These are phyloP conservation scores for Scotopteryx bipunctaria DNA, from an alignment of 2,888 invertebrate species.

Conservation along the genomic window DNA sequence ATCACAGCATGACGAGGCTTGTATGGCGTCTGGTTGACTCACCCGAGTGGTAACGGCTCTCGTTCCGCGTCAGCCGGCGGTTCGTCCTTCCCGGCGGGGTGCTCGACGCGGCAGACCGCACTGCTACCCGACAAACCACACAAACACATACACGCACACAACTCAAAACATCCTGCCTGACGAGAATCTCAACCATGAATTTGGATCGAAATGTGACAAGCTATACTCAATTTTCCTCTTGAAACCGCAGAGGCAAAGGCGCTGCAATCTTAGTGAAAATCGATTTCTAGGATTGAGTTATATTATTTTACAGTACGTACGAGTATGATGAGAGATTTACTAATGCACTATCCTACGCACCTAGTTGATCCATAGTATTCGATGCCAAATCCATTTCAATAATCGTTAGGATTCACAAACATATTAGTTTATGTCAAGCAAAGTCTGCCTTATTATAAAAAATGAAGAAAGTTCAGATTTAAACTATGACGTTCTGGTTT, in stretches of 20 bases:
- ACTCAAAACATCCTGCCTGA: conserved; percentile 32
- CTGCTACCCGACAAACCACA: conserved; percentile 83
- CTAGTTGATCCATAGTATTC: no score
- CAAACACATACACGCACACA: conserved; percentile 63
- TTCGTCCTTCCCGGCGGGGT: conserved; percentile 90
- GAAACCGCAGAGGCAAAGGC: neutral
- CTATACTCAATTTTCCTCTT: neutral
- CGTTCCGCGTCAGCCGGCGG: conserved; percentile 95
- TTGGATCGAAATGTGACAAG: neutral
- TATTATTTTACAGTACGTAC: no score
- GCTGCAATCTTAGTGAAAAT: no score
- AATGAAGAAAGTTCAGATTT: no score
- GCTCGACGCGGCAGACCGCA: conserved; percentile 77
- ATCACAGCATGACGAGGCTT: conserved; percentile 35
- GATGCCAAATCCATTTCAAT: no score
- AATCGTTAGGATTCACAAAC: no score
- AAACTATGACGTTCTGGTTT: no score
- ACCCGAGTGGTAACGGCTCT: conserved; percentile 98
- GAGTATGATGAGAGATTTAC: no score
- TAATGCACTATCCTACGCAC: no score
- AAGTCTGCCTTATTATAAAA: no score
- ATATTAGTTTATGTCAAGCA: no score
- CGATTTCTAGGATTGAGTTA: no score
- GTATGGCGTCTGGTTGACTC: conserved; percentile 68
- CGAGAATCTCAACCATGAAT: neutral